Evolutionary conservation across 1,140 invertebrate species (phyloP).

Genomic region (Dreissena rostriformis): DNA sequence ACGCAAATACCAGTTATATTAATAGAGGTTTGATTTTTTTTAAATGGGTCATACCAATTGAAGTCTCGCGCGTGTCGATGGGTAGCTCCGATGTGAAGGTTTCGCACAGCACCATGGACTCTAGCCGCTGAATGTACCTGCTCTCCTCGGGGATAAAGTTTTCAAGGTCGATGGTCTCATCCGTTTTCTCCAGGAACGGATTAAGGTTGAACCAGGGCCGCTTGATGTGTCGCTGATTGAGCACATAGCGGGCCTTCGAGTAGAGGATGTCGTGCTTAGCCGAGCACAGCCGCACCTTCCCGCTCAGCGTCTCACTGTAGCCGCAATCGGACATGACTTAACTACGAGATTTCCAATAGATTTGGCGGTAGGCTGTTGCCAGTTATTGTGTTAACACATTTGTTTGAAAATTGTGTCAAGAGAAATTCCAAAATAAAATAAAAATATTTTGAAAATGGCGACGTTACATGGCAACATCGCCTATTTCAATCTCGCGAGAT

Average conservation of each 20-base stretch:
- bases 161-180: conserved; percentile 26
- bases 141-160: conserved; percentile 37
- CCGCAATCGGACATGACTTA: neutral
- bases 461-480: too few species aligned
- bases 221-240: conserved; percentile 44
- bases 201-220: conserved; percentile 50
- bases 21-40: too few species aligned
- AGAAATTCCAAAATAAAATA: too few species aligned
- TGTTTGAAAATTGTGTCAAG: too few species aligned
- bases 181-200: conserved; percentile 43
- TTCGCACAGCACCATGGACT: conserved; percentile 44
- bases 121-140: conserved; percentile 31
- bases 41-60: conserved; percentile 14
- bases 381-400: too few species aligned
- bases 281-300: neutral
- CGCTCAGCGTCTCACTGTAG: conserved; percentile 8
- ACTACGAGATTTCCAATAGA: too few species aligned
- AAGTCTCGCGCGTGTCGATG: conserved; percentile 31
- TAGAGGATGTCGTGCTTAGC: conserved; percentile 47
- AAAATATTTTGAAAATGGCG: too few species aligned
- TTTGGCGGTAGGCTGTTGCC: too few species aligned
- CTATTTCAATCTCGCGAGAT: too few species aligned
- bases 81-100: conserved; percentile 25
- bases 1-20: too few species aligned
- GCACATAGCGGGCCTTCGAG: conserved; percentile 38